Evolutionary conservation across 2,113 vertebrate genomes (phyloP).

Genomic region (Halichoeres trimaculatus): DNA sequence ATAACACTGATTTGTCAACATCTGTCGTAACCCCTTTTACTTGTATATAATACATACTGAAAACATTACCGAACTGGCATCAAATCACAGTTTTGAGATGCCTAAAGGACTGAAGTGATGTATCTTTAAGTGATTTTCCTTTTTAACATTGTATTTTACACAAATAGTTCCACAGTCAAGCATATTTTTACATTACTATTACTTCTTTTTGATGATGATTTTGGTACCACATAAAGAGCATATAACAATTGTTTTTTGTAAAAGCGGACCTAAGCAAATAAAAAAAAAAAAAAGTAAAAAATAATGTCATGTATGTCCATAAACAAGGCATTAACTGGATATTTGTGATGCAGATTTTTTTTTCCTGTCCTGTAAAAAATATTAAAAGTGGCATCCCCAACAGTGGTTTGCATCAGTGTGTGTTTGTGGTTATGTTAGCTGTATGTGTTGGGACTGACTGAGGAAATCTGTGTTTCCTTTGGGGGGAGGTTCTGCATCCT

Average conservation of each 20-base stretch:
- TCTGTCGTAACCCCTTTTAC: not conserved
- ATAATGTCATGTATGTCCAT: not conserved
- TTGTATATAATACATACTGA: not conserved
- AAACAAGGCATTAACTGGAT: constrained; percentile 35
- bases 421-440: constrained; percentile 85
- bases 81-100: not conserved
- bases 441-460: constrained; percentile 87
- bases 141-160: constrained; percentile 38
- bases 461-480: constrained; percentile 86
- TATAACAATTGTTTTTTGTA: constrained; percentile 19
- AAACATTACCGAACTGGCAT: not conserved
- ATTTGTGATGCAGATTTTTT: constrained; percentile 35
- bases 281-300: constrained; percentile 43
- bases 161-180: constrained; percentile 34
- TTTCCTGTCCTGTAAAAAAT: constrained; percentile 46
- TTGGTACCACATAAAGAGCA: constrained; percentile 10
- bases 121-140: not conserved
- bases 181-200: constrained; percentile 6
- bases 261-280: constrained; percentile 32
- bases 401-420: constrained; percentile 10
- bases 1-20: not conserved
- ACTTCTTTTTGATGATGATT: constrained; percentile 14
- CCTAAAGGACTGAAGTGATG: constrained; percentile 8
- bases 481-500: constrained; percentile 83
- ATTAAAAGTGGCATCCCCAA: constrained; percentile 45